Base-by-base conservation (phyloP, 2,797 vertebrate genomes). In the Gallinago solitaria region DNA sequence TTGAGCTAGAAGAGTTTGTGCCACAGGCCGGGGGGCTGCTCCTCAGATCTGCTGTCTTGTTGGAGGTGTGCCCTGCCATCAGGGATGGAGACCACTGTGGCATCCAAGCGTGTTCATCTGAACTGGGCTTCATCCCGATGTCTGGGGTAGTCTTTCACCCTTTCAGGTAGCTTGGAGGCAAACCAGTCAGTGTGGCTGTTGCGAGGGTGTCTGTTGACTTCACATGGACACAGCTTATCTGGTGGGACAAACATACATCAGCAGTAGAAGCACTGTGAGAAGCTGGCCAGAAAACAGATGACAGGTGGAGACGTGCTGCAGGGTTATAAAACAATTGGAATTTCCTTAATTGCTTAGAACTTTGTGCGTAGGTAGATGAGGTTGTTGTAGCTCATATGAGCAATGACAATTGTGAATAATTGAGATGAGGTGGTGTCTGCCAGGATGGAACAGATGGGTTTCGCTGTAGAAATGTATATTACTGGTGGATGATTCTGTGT, bases 231-330 rank as follows among this genome's bases (percentile, higher is more conserved):
- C 3, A 25, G 16, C 17, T 56, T 51, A 37, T 3, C n/a, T 1
- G 1, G 21, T 47, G n/a, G 27, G 8, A 10, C 43, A 57, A 67
- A 81, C 3, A 1, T 6, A 16, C 0, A 1, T 33, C n/a, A 67
- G 48, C 11, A 32, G 23, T 17, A 41, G 27, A 64, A 69, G 4
- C 5, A 9, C 41, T 41, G 16, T 17, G 47, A 75, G 35, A 65
- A 67, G 30, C 53, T 45, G 48, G 23, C 20, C n/a, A 30, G 63
- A 65, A 87, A 69, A 50, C 43, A 84, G 59, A 41, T 16, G 30
- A 28, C 33, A 39, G 25, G 39, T 24, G 25, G 45, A 48, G 16
- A n/a, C 1, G 1, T 39, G 47, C 14, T 69, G 18, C 35, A 41
- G n/a, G 45, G 23, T 74, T 82, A 65, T 78, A 35, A 81, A 64